These are phyloP conservation scores for Nephrotoma appendiculata DNA, from an alignment of 2,888 invertebrate species.

Conservation along the genomic window DNA sequence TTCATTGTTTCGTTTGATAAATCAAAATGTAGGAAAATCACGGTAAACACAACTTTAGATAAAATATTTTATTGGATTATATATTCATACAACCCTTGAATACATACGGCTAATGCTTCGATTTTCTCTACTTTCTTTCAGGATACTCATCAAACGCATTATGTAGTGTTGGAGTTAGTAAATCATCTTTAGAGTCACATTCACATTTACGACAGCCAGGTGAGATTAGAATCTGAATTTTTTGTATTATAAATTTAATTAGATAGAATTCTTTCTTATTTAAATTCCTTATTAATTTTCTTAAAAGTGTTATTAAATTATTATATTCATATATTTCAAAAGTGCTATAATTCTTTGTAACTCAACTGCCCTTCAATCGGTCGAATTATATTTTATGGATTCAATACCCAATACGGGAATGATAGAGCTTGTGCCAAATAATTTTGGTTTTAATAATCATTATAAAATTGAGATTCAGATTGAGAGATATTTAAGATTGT, in stretches of 20 bases:
- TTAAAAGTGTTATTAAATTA: no score
- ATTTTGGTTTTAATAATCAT: no score
- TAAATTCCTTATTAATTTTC: no score
- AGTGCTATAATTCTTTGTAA: no score
- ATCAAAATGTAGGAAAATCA: neutral
- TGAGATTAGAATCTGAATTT: conserved; percentile 28
- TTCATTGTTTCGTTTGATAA: neutral
- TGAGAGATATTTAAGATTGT: no score
- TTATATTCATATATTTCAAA: no score
- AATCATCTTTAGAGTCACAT: conserved; percentile 74
- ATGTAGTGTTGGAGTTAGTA: conserved; percentile 36
- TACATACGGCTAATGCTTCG: neutral
- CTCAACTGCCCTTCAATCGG: no score
- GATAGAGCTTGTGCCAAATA: no score
- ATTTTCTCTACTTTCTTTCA: conserved; percentile 35
- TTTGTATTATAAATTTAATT: neutral
- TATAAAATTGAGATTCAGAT: no score
- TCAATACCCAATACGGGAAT: no score
- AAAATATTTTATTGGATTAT: neutral
- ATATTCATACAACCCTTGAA: neutral
- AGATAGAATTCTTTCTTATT: no score
- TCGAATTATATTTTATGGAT: no score
- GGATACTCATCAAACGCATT: conserved; percentile 75
- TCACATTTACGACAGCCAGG: conserved; percentile 83
- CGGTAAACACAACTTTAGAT: neutral